phyloP scores from a whole-genome alignment of 2,797 vertebrate genomes.

The Anguilla pacifica region DNA sequence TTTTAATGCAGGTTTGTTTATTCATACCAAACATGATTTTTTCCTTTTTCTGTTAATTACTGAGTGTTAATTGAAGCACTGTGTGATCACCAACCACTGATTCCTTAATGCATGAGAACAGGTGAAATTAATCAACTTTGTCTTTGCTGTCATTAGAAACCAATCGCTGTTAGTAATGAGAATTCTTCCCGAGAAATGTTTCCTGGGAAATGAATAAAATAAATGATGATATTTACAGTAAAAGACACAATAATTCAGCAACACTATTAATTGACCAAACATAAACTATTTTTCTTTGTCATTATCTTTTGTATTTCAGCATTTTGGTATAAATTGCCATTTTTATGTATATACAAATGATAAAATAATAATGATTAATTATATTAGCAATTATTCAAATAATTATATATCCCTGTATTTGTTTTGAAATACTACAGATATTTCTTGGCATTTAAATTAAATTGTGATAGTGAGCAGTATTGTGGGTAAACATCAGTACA shows the following conservation, averaged over 20 bases:
- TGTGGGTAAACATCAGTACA: background rate
- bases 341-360: no score
- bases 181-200: background rate
- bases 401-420: background rate
- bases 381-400: background rate
- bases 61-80: background rate
- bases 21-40: conserved; percentile 21
- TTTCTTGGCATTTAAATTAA: background rate
- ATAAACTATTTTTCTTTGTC: background rate
- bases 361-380: no score
- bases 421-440: background rate
- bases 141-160: conserved; percentile 19
- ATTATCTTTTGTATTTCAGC: background rate
- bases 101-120: background rate
- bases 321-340: background rate
- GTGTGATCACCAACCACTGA: background rate
- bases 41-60: conserved; percentile 16
- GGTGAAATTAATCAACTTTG: conserved; percentile 17
- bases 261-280: background rate
- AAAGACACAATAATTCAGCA: background rate
- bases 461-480: background rate
- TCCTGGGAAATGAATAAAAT: no score
- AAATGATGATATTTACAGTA: background rate
- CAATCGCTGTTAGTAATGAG: background rate
- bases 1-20: conserved; percentile 10